Base-by-base conservation (phyloP, 1,140 invertebrate genomes). In the Eulimnadia texana region DNA sequence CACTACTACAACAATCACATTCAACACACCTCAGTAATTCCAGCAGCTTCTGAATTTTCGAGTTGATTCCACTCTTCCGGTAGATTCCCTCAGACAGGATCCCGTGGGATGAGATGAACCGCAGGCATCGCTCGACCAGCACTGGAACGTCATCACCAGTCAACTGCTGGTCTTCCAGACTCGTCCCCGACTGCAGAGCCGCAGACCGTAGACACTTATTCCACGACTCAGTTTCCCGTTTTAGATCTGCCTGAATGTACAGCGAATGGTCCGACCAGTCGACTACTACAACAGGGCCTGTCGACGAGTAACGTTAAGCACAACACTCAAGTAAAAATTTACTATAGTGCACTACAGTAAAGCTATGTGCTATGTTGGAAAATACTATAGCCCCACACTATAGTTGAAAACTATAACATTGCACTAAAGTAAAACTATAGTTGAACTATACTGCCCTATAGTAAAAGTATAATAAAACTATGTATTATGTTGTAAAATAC, bases 51-150 rank as follows among this genome's bases (percentile, higher is more conserved):
- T 82, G 79, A 47, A 92, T 80, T n/a, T 82, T 81, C n/a, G 81
- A 80, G 63, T 81, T 82, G 10, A 84, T 82, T 1, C 88, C 90
- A 33, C 82, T 83, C 49, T 83, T 80, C 22, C 91, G 77, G 72
- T 93, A 94, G 68, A 94, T 90, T 0, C 90, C 90, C 72, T 88
- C 84, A 9, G 84, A 79, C 74, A 89, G 80, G 67, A 84, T 85
- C 87, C 86, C 90, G 70, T 92, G 81, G 16, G 83, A 80, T 66
- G 86, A 88, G 61, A 93, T 83, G 68, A 91, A 92, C 68, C 87
- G 90, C 49, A 93, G 83, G 72, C 90, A 93, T 71, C 90, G 92
- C 65, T 93, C 88, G 1, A 94, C 85, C 59, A 93, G 83, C 16
- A 89, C 85, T 23, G 90, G 90, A 27, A 93, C 80, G 71, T 91